Conservation (phyloP, 2,113 vertebrate genomes). For the Dicerorhinus sumatrensis region DNA sequence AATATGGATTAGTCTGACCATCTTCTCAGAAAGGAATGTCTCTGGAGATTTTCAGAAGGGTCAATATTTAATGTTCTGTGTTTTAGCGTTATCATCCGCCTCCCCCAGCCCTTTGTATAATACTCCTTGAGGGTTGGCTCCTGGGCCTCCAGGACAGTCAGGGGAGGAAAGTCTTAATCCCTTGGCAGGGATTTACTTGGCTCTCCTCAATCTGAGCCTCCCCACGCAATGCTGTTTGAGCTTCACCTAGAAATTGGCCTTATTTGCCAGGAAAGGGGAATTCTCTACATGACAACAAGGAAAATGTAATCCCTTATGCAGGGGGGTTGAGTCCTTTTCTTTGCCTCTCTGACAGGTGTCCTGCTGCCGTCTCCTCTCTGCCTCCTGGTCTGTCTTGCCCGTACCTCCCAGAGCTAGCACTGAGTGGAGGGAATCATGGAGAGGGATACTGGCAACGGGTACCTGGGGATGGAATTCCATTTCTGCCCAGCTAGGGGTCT, state of each 20-base stretch:
- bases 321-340: background rate
- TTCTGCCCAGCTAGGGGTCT: background rate
- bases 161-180: conserved; percentile 1
- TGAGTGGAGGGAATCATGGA: background rate
- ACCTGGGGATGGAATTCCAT: background rate
- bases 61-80: background rate
- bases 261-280: background rate
- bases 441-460: background rate
- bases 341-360: background rate
- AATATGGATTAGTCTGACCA: background rate
- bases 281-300: conserved; percentile 26
- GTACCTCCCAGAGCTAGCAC: background rate
- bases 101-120: background rate
- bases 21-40: background rate
- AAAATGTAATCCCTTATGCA: conserved; percentile 30
- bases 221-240: background rate
- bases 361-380: background rate
- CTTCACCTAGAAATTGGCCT: conserved; percentile 4
- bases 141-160: background rate
- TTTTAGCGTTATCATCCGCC: background rate
- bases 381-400: background rate
- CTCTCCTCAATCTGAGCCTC: background rate
- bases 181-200: background rate
- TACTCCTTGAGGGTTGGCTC: background rate
- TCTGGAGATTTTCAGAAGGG: conserved; percentile 11